Evolutionary conservation across 2,888 invertebrate species (phyloP), one percentile per base, ranked within the genome.

Genomic region (Drosophila prostipennis): DNA sequence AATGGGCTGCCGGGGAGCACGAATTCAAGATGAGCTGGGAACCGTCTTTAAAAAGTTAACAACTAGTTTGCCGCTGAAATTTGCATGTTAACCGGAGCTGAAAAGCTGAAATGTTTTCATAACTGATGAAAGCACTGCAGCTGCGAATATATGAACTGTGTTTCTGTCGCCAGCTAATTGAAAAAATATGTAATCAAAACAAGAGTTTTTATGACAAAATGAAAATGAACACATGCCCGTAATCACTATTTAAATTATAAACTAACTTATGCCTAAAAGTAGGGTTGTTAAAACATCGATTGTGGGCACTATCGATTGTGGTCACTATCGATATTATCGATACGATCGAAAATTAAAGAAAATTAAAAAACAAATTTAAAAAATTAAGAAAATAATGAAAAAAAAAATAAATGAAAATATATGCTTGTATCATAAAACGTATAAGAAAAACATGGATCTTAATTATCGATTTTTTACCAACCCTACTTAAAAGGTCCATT

Each of bases 71-170:
- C 19, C 48, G 48, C 13, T 13, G 16, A 13, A 60, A 32, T 42
- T 56, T 59, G 59, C 58, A 59, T 58, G 55, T 55, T 55, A 57
- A 58, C n/a, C 56, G 23, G 39, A 11, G 29, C 39, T 32, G 56
- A 16, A 8, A 54, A 19, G 16, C 56, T 40, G 29, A 6, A 58
- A 58, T 58, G 39, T 55, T 55, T 58, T 58, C 56, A 29, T 32
- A 32, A 58, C 19, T 40, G 56, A 55, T 58, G 57, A 39, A 54
- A 55, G 11, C 13, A 11, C 55, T n/a, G 39, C 57, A 57, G 57
- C 57, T 57, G 57, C n/a, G 26, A 42, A 42, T 32, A 58, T 34
- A 56, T 14, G 14, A 40, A 58, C 19, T 23, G 39, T 13, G 40
- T 32, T 56, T 57, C 13, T 34, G 14, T 48, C 14, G 57, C 32